Conservation (phyloP, 2,113 vertebrate genomes). For the Hemiprocne comata region DNA sequence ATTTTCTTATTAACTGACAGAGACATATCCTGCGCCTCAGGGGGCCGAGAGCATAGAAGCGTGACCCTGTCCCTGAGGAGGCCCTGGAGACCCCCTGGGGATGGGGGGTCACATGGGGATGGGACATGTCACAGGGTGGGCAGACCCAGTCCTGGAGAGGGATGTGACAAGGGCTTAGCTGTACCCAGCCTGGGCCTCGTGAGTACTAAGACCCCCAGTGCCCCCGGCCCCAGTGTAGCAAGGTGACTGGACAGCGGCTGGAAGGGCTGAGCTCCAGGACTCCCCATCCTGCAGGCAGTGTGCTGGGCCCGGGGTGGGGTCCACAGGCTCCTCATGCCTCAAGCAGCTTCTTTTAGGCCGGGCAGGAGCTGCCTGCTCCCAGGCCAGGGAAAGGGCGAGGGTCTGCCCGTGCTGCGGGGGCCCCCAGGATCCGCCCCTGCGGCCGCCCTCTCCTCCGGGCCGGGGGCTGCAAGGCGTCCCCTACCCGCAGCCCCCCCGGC, state of each 20-base stretch:
- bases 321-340: no score
- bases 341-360: not conserved
- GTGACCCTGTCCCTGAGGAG: not conserved
- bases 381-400: not conserved
- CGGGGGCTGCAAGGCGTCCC: not conserved
- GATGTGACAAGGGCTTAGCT: not conserved
- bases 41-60: not conserved
- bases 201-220: not conserved
- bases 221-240: not conserved
- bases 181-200: not conserved
- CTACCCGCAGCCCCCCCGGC: not conserved
- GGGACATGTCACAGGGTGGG: not conserved
- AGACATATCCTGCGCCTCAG: accelerated
- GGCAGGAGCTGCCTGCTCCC: not conserved
- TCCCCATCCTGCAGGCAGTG: accelerated
- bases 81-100: not conserved
- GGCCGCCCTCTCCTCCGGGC: no score
- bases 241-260: not conserved
- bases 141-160: no score
- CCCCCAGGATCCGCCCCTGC: not conserved
- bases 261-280: no score
- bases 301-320: not conserved
- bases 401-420: not conserved
- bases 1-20: accelerated
- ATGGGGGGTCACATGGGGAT: accelerated